These are phyloP conservation scores for Hyposmocoma kahamanoa DNA, from an alignment of 1,140 invertebrate genomes.

Conservation along the genomic window DNA sequence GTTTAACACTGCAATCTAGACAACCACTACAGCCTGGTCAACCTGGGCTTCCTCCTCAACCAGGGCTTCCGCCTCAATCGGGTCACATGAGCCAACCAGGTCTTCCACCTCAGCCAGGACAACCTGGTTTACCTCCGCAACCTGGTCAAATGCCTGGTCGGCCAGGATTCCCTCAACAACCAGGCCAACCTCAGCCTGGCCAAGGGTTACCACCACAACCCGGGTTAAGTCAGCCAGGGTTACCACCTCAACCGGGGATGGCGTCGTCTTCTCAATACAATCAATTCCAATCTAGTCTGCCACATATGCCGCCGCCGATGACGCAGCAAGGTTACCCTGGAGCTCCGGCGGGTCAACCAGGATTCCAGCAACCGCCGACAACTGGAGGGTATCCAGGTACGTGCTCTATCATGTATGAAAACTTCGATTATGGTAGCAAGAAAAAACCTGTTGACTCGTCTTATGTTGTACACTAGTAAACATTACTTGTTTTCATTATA, in stretches of 20 bases:
- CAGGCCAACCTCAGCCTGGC: not conserved
- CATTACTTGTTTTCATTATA: no score
- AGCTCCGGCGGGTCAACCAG: constrained; percentile 22
- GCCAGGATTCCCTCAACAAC: constrained; percentile 27
- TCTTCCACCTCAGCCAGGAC: not conserved
- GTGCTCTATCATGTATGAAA: no score
- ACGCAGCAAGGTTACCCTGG: constrained; percentile 36
- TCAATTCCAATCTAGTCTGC: constrained; percentile 34
- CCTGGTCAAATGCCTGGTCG: constrained; percentile 28
- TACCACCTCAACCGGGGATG: constrained; percentile 34
- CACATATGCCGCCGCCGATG: constrained; percentile 49
- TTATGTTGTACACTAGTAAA: no score
- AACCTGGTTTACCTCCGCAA: constrained; percentile 13
- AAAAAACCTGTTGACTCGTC: no score
- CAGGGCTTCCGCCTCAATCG: not conserved
- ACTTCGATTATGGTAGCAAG: no score
- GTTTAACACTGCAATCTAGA: constrained; percentile 13
- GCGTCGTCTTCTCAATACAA: constrained; percentile 19
- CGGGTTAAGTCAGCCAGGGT: constrained; percentile 21
- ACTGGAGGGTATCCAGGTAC: constrained; percentile 37
- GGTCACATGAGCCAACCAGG: not conserved
- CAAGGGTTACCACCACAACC: constrained; percentile 18
- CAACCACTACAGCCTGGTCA: no score
- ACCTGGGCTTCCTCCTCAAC: not conserved
- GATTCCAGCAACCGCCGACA: constrained; percentile 17